These are phyloP conservation scores for Meteorus sp. DNA, from an alignment of 1,140 invertebrate species.

Conservation along the genomic window DNA sequence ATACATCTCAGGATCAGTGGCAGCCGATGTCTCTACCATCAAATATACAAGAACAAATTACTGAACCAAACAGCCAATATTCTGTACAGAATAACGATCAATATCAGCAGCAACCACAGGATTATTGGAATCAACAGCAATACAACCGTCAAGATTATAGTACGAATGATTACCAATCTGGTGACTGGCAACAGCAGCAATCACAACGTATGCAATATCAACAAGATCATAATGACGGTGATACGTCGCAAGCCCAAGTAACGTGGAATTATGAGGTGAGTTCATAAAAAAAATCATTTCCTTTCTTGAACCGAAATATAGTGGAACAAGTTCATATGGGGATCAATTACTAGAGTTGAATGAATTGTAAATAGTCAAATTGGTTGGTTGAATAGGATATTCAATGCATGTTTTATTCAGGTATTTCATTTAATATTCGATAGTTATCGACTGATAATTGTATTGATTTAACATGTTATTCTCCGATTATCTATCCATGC, in stretches of 20 bases:
- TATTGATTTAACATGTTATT: background rate
- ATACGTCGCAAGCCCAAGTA: conserved; percentile 42
- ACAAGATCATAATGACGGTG: conserved; percentile 37
- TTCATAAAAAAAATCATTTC: conserved; percentile 8
- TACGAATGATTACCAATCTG: conserved; percentile 26
- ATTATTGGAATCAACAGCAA: conserved; percentile 53
- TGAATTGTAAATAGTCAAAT: background rate
- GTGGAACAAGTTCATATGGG: too few relatives aligned
- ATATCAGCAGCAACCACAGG: conserved; percentile 50
- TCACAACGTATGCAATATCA: conserved; percentile 34
- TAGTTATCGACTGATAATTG: background rate
- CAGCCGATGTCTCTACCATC: conserved; percentile 42
- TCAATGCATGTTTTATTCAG: too few relatives aligned
- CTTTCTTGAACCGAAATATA: conserved; percentile 8
- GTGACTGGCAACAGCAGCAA: conserved; percentile 49
- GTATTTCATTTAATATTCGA: too few relatives aligned
- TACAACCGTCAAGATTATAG: conserved; percentile 48
- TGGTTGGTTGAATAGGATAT: background rate
- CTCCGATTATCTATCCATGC: conserved; percentile 30
- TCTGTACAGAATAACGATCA: conserved; percentile 34
- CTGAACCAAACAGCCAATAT: conserved; percentile 38
- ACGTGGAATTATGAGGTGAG: conserved; percentile 56
- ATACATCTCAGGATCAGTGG: conserved; percentile 42
- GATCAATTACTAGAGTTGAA: too few relatives aligned
- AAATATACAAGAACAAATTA: conserved; percentile 38